phyloP scores from a whole-genome alignment of 1,140 invertebrate species.

The Bombus difficillimus region DNA sequence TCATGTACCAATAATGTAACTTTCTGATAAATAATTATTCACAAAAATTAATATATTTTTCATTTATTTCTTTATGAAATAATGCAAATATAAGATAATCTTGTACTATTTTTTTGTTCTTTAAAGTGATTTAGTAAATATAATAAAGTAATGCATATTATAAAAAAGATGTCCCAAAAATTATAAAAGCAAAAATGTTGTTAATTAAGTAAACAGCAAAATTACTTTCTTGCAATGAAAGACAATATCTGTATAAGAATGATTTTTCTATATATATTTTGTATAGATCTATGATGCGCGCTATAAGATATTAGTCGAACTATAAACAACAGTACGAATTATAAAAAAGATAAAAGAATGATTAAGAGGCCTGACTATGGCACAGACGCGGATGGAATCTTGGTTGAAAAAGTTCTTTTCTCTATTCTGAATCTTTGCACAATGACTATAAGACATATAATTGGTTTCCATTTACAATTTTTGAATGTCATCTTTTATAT shows the following conservation, averaged over 20 bases:
- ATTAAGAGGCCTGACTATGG: slow-evolving; percentile 40
- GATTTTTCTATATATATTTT: neutral
- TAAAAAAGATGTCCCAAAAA: neutral
- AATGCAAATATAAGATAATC: neutral
- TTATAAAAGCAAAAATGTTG: neutral
- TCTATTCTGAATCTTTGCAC: slow-evolving; percentile 53
- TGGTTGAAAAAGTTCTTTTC: slow-evolving; percentile 42
- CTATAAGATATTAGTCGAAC: neutral
- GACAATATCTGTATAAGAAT: neutral
- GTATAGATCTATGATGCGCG: slow-evolving; percentile 26
- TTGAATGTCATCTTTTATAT: slow-evolving; percentile 54
- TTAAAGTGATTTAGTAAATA: neutral
- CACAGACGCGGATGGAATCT: slow-evolving; percentile 38
- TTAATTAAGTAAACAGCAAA: neutral
- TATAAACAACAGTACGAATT: slow-evolving; percentile 7
- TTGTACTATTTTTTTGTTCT: neutral
- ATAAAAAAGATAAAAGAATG: slow-evolving; percentile 31
- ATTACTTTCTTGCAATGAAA: no score
- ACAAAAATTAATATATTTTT: neutral
- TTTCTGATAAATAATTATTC: neutral
- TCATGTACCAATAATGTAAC: neutral
- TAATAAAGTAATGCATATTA: neutral
- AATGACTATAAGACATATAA: slow-evolving; percentile 40
- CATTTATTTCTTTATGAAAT: neutral
- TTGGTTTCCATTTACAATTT: slow-evolving; percentile 50